Base-by-base conservation (phyloP, 2,888 invertebrate genomes). In the Panopea generosa region DNA sequence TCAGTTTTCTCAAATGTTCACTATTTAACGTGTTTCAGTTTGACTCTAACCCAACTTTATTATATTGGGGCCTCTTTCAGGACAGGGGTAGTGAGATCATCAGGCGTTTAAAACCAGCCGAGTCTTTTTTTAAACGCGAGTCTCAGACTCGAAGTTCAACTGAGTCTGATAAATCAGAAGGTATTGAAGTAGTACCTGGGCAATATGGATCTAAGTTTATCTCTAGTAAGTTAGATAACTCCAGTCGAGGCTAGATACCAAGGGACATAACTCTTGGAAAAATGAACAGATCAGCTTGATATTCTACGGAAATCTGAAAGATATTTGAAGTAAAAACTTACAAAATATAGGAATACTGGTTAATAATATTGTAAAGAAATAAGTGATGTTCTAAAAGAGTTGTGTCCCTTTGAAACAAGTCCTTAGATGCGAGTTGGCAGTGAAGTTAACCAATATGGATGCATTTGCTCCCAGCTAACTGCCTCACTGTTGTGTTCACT, bases 41-140 rank as follows among this genome's bases (percentile, higher is more conserved):
- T n/a, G n/a, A n/a, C n/a, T n/a, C n/a, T n/a, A n/a, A n/a, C n/a
- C n/a, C n/a, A n/a, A n/a, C n/a, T n/a, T n/a, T n/a, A n/a, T 33
- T 33, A 4, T 33, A 4, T 11, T 11, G 33, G 33, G 33, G 4
- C 33, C 33, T 33, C 11, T 33, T 33, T 4, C 33, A 33, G 33
- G 33, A 33, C 33, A 33, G 33, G 26, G 84, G 82, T 16, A 73
- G 68, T 75, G 80, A 83, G 14, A 71, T 84, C 18, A 68, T 79
- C 20, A 74, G 79, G 38, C 61, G 83, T 43, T 59, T 84, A n/a
- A 83, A 83, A 70, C 84, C 84, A 22, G 83, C 84, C 22, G 84
- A 84, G 65, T 79, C 83, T 27, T 75, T 62, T 33, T 79, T 80
- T 68, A 71, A 81, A 70, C 74, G 74, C 16, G 68, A 74, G 70